Percentiles rank a stretch among this genome's conserved stretches.
Evolutionary conservation across 1,140 invertebrate species (phyloP).

Genomic region (Leptinotarsa defecta): DNA sequence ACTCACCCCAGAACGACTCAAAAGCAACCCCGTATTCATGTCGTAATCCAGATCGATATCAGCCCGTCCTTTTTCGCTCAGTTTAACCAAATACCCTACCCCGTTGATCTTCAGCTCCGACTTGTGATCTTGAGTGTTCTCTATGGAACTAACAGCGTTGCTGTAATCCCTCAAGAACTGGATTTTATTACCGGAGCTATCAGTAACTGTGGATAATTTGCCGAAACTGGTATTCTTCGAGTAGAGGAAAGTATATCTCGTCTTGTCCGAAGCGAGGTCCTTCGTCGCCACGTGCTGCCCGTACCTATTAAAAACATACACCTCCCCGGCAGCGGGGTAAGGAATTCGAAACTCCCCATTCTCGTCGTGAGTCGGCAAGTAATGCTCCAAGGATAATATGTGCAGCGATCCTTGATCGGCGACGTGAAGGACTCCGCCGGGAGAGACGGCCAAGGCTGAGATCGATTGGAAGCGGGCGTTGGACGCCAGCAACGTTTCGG

Average conservation of each 20-base stretch:
- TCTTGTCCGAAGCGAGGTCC: constrained; percentile 89
- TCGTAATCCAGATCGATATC: constrained; percentile 87
- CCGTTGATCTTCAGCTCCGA: constrained; percentile 86
- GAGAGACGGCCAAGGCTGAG: constrained; percentile 89
- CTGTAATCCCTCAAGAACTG: constrained; percentile 89
- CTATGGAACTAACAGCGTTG: constrained; percentile 87
- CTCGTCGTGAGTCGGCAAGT: constrained; percentile 85
- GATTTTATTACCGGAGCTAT: constrained; percentile 91
- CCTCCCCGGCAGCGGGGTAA: constrained; percentile 86
- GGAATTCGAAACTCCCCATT: constrained; percentile 92
- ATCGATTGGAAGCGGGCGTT: constrained; percentile 90
- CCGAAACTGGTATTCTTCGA: constrained; percentile 96
- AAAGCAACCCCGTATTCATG: constrained; percentile 77
- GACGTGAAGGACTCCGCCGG: constrained; percentile 91
- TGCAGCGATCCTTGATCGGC: constrained; percentile 91
- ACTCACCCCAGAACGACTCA: constrained; percentile 76
- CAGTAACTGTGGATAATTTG: constrained; percentile 88
- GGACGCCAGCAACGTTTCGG: constrained; percentile 83
- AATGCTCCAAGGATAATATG: constrained; percentile 87
- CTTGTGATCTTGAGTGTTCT: constrained; percentile 92
- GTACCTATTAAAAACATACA: constrained; percentile 93
- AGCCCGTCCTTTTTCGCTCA: constrained; percentile 78
- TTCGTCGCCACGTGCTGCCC: constrained; percentile 94
- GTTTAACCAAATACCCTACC: constrained; percentile 81
- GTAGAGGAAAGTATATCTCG: constrained; percentile 92